Percentiles rank a stretch among this genome's conserved stretches.
These are phyloP conservation scores for Bombyx mandarina DNA, from an alignment of 1,140 invertebrate genomes.

Conservation along the genomic window DNA sequence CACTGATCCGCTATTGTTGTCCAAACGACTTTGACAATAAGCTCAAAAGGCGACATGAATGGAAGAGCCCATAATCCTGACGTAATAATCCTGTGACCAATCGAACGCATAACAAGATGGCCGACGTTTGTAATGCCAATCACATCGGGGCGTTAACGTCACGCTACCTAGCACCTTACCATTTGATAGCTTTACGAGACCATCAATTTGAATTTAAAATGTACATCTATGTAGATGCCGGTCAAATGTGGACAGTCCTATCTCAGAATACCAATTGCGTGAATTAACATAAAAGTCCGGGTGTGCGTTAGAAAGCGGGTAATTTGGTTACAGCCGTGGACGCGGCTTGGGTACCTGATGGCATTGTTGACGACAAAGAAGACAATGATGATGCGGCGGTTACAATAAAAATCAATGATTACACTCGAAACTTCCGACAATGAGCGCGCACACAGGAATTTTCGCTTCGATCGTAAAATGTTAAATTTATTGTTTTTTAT, in stretches of 20 bases:
- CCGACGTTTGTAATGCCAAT: constrained; percentile 47
- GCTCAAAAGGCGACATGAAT: constrained; percentile 18
- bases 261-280: constrained; percentile 55
- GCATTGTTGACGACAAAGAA: constrained; percentile 32
- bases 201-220: constrained; percentile 66
- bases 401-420: constrained; percentile 47
- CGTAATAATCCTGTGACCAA: constrained; percentile 32
- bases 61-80: constrained; percentile 27
- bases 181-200: constrained; percentile 66
- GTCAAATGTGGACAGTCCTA: constrained; percentile 58
- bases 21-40: constrained; percentile 1
- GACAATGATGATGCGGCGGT: constrained; percentile 43
- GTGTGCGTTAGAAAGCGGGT: constrained; percentile 66
- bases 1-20: constrained; percentile 1
- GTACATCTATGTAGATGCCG: constrained; percentile 57
- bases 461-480: background rate
- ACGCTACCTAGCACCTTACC: constrained; percentile 37
- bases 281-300: constrained; percentile 62
- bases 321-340: constrained; percentile 61
- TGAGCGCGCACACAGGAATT: constrained; percentile 6
- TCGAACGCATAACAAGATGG: constrained; percentile 45
- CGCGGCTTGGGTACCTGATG: constrained; percentile 43
- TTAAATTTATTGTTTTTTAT: background rate
- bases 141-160: constrained; percentile 37
- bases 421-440: constrained; percentile 49